Conservation (phyloP, 2,113 vertebrate species). For the Chamaetylas fuelleborni region DNA sequence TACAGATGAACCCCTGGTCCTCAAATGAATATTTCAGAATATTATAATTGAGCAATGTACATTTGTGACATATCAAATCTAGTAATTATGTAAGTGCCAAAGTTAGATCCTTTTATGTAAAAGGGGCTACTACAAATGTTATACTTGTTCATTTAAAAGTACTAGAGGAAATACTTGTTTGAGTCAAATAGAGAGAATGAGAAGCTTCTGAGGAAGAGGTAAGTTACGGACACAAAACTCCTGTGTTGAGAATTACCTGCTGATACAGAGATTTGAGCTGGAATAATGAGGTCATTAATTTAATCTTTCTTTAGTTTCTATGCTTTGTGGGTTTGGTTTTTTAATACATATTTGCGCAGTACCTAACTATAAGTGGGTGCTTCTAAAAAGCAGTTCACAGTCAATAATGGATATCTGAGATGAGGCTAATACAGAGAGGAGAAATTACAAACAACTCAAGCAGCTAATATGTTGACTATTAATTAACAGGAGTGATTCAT, state of each 20-base stretch:
- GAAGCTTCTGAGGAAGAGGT: background rate
- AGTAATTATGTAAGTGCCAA: background rate
- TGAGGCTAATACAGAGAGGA: background rate
- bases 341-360: background rate
- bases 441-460: conserved; percentile 8
- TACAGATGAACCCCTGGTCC: background rate
- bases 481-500: conserved; percentile 39
- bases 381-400: background rate
- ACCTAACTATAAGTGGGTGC: background rate
- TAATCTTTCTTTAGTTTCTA: background rate
- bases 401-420: conserved; percentile 5
- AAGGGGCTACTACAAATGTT: background rate
- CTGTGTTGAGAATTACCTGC: background rate
- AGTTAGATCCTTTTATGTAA: background rate
- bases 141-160: background rate
- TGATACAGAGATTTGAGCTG: background rate
- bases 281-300: background rate
- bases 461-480: conserved; percentile 40
- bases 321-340: background rate
- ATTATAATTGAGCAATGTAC: background rate
- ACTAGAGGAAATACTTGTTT: background rate
- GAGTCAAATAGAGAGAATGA: background rate
- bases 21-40: background rate
- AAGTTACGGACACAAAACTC: background rate
- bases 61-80: background rate